Base-by-base conservation (phyloP, 2,113 vertebrate genomes). In the Brevimyrus niger region DNA sequence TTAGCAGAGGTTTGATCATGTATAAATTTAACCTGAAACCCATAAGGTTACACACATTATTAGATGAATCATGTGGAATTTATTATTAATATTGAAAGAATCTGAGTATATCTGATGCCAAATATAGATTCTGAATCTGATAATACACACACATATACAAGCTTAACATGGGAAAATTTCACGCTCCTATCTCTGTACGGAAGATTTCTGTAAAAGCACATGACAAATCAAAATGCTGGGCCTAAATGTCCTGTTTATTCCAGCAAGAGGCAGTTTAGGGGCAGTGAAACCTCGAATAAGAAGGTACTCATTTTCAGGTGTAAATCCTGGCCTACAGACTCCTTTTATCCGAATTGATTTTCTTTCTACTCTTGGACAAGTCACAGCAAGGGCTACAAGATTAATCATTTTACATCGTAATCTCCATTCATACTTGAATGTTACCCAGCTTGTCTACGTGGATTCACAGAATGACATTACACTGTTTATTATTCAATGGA, bases 1-100 rank as follows among this genome's bases (percentile, higher is more conserved):
- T 97, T 97, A 44, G 97, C 92, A 10, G 98, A 99, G 17, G 95
- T 96, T 94, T 99, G 98, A 92, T 99, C 98, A 1, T 99, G 98
- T 91, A 99, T 99, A 92, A 99, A 99, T 94, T 99, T 99, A 76
- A 99, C 97, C 97, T 98, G 90, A 0, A 93, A 92, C 10, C 0
- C 61, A 91, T 8, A 0, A 61, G 1, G 48, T 87, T 19, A 73
- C 80, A 85, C 0, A 53, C 7, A 86, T 53, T 87, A 51, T 53
- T n/a, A 55, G 10, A 44, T 48, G 7, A 85, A 48, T 46, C 13
- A 76, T 76, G 35, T 76, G 35, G n/a, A 76, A 38, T 76, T 38
- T 65, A 31, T 31, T 11, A 38, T 35, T 17, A 38, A 76, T 38
- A 38, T 35, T 11, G n/a, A 76, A 76, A 76, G 31, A 17, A 76